These are phyloP conservation scores for Anthonomus grandis DNA, from an alignment of 1,140 invertebrate genomes.

Conservation along the genomic window DNA sequence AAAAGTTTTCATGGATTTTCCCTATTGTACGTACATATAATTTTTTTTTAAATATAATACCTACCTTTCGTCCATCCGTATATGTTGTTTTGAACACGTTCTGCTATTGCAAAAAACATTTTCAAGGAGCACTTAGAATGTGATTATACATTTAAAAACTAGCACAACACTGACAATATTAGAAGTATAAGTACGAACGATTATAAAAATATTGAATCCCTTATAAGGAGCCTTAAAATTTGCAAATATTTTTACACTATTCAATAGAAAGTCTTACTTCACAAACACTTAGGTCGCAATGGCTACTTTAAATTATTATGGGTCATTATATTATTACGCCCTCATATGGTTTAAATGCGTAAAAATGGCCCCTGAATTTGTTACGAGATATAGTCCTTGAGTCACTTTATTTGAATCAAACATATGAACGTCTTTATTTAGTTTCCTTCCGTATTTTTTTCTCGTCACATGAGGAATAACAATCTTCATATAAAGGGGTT, in stretches of 20 bases:
- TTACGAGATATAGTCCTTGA: conserved; percentile 33
- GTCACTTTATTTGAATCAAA: conserved; percentile 15
- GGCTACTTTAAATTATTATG: conserved; percentile 41
- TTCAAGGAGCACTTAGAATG: conserved; percentile 31
- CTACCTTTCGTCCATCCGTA: too few species aligned
- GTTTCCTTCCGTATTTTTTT: conserved; percentile 5
- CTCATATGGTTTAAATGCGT: conserved; percentile 42
- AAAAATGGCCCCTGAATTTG: conserved; percentile 42
- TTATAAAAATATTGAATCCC: background rate
- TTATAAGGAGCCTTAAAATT: background rate
- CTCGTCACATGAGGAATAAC: background rate
- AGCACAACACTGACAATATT: background rate
- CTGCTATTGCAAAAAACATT: too few species aligned
- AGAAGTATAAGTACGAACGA: background rate
- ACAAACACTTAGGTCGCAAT: conserved; percentile 38
- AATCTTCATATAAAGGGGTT: background rate
- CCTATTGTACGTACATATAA: too few species aligned
- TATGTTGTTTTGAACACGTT: too few species aligned
- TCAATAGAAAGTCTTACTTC: conserved; percentile 33
- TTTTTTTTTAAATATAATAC: too few species aligned
- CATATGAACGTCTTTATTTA: conserved; percentile 2
- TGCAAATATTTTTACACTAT: conserved; percentile 24
- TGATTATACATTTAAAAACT: conserved; percentile 33
- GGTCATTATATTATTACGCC: conserved; percentile 47
- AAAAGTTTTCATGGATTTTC: too few species aligned